Base-by-base conservation (phyloP, 2,888 invertebrate genomes). In the Ichneumoninae sp. region DNA sequence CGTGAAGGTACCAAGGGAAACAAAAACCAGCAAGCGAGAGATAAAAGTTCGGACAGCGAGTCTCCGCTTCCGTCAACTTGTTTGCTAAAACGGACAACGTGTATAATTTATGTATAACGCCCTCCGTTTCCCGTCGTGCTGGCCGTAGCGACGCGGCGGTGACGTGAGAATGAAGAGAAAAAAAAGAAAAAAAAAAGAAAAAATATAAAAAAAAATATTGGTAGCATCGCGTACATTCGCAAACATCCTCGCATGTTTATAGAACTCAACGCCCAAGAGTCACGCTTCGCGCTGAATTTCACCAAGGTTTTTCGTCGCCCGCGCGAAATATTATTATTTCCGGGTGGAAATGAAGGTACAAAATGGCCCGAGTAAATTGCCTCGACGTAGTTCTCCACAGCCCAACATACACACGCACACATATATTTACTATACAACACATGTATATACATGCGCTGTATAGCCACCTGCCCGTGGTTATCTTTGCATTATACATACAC, bases 321-420 rank as follows among this genome's bases (percentile, higher is more conserved):
- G 68, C 60, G 83, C 86, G 79, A 88, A 85, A 88, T 88, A 89
- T 88, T 77, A 77, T 77, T 89, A 89, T 90, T 90, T 89, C 87
- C 86, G 79, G 33, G 86, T 87, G 87, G 75, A 88, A 86, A 90
- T 87, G 88, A 88, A 88, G 88, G 88, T 80, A 44, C 71, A 79
- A 86, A 88, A 87, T 84, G 79, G 72, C 44, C 65, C 79, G 69
- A 81, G 78, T 83, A 82, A 86, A 88, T 87, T 62, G 86, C 84
- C 81, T 86, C 80, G 82, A 77, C 80, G 68, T 68, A 50, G 57
- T 60, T 36, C 19, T 33, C 13, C 30, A 33, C 33, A 0, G 1
- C 3, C 1, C 44, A 16, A 16, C 13, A 16, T 16, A 47, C 16
- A 47, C 13, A 16, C 44, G 30, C 3, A 71, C 19, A 71, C 0